These are phyloP conservation scores for Fulmarus glacialis DNA, from an alignment of 2,113 vertebrate species.

Conservation along the genomic window DNA sequence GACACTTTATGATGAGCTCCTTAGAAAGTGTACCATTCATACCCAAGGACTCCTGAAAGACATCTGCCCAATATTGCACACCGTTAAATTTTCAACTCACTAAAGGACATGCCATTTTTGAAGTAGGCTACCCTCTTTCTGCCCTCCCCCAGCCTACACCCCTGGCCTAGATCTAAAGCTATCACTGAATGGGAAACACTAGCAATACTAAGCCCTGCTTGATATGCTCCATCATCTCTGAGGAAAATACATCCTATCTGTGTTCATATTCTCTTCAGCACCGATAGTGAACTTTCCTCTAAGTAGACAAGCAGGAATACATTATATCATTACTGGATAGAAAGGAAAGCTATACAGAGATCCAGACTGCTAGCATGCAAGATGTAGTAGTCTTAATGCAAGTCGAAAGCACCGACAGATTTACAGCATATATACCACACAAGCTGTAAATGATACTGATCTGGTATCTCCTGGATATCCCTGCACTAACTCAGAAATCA, in stretches of 20 bases:
- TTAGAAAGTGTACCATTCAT: background rate
- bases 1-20: rapidly evolving
- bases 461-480: background rate
- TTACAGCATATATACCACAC: background rate
- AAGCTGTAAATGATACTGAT: background rate
- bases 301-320: background rate
- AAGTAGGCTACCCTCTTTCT: background rate
- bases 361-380: background rate
- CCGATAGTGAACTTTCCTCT: background rate
- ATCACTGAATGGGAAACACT: background rate
- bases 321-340: background rate
- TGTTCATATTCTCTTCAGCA: background rate
- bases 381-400: background rate
- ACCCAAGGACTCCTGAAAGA: background rate
- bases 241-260: background rate
- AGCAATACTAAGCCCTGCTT: background rate
- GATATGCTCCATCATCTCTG: background rate
- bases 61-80: background rate
- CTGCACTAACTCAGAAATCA: background rate
- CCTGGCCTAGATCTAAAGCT: background rate
- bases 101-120: background rate
- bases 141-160: background rate
- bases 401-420: background rate
- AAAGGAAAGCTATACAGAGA: background rate
- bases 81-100: background rate